phyloP scores from a whole-genome alignment of 2,113 vertebrate species.

The Pterocles burchelli region DNA sequence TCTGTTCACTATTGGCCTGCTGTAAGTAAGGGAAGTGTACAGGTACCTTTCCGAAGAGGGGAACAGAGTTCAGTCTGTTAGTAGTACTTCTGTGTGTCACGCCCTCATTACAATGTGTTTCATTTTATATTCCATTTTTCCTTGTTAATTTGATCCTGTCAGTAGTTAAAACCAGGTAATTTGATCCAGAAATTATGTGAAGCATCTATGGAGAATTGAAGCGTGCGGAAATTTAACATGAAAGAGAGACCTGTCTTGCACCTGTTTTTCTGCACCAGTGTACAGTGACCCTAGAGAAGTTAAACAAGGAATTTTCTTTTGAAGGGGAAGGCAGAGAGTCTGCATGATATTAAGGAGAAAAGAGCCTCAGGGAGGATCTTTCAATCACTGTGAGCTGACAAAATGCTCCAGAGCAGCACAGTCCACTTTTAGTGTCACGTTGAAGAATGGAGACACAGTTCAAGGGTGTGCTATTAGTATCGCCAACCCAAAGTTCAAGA shows the following conservation, averaged over 20 bases:
- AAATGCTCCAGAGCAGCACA: slow-evolving; percentile 35
- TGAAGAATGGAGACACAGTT: slow-evolving; percentile 49
- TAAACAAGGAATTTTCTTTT: slow-evolving; percentile 36
- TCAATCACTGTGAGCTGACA: slow-evolving; percentile 57
- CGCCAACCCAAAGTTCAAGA: slow-evolving; percentile 7
- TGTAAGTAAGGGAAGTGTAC: neutral
- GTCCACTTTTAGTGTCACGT: slow-evolving; percentile 56
- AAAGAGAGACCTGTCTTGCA: slow-evolving; percentile 40
- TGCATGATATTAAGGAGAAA: slow-evolving; percentile 30
- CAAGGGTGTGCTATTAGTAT: slow-evolving; percentile 54
- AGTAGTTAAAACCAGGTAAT: slow-evolving; percentile 58
- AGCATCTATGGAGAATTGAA: slow-evolving; percentile 45
- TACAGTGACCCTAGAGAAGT: slow-evolving; percentile 39
- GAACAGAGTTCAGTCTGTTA: neutral
- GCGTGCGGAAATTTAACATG: slow-evolving; percentile 22
- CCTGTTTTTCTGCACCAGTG: slow-evolving; percentile 22
- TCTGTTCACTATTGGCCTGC: neutral
- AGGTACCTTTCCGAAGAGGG: neutral
- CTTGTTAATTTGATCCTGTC: slow-evolving; percentile 59
- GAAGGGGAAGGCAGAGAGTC: slow-evolving; percentile 43
- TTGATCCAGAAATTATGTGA: slow-evolving; percentile 55
- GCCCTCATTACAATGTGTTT: slow-evolving; percentile 46
- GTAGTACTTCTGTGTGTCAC: neutral
- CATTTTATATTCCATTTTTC: slow-evolving; percentile 50
- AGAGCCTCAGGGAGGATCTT: slow-evolving; percentile 52